phyloP scores from a whole-genome alignment of 2,888 invertebrate genomes.

The Diplolepis rosae region DNA sequence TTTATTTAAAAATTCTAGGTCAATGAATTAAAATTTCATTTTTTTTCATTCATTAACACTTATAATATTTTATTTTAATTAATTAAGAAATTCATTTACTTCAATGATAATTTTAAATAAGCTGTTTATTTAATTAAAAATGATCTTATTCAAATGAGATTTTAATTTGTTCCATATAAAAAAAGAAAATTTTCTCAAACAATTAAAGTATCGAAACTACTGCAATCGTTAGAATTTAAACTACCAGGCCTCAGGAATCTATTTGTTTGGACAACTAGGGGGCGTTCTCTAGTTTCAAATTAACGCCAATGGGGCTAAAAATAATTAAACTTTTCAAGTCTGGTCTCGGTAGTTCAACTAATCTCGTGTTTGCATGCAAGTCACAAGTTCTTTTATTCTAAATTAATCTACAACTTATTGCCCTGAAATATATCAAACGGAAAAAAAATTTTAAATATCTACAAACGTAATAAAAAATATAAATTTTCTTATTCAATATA shows the following conservation, averaged over 20 bases:
- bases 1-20: no score
- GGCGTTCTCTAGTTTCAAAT: constrained; percentile 1
- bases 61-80: no score
- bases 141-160: no score
- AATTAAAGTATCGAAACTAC: not conserved
- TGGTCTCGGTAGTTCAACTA: not conserved
- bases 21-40: no score
- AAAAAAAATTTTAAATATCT: not conserved
- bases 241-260: not conserved
- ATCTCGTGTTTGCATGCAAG: not conserved
- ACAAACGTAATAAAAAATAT: not conserved
- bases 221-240: not conserved
- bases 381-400: not conserved
- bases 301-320: constrained; percentile 17
- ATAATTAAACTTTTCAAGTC: constrained; percentile 13
- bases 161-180: no score
- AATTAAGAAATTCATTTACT: no score
- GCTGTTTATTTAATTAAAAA: no score
- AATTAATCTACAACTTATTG: not conserved
- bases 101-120: no score
- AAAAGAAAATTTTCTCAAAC: not conserved
- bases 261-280: not conserved
- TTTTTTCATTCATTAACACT: no score
- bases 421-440: not conserved
- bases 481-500: not conserved